Base-by-base conservation (phyloP, 2,888 invertebrate species). In the Chaetogeoica ovagalla region DNA sequence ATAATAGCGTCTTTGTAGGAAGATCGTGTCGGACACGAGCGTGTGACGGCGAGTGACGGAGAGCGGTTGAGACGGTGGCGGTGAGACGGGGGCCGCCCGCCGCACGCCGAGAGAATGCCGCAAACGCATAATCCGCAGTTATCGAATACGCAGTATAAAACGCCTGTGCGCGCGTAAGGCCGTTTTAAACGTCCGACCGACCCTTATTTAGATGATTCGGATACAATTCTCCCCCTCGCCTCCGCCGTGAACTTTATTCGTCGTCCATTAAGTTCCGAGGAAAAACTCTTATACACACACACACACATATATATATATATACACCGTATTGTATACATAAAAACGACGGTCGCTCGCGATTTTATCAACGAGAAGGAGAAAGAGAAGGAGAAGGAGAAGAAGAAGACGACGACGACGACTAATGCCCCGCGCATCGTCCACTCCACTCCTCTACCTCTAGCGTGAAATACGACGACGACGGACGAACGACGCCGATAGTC, bases 121-220 rank as follows among this genome's bases (percentile, higher is more conserved):
- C 55, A 63, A 71, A 71, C 77, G 70, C 59, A 57, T 75, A 75
- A 75, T 75, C 57, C 65, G 30, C 55, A 77, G 69, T 77, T 77
- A 77, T 70, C 70, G 79, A 71, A 79, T 43, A 55, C 69, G 79
- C 71, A 21, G 70, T 57, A 9, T 9, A 63, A 63, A 68, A 62
- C 55, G 71, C 23, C 63, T 8, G 59, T 13, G 74, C 9, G 19
- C 11, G 43, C 3, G 13, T 48, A 13, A 30, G 59, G 59, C 48
- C 30, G 75, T 68, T 66, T 59, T 1, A 39, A 68, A 59, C 48
- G 75, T 76, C 75, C 59, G 43, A n/a, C 59, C 59, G 43, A 75
- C 74, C 74, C 74, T 75, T 65, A 75, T 75, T 65, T 65, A 75
- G 57, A 75, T 19, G 66, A 68, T 68, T 30, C 68, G 66, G 68